A percentile compares a stretch with the other conserved stretches of the same genome.
Evolutionary conservation across 2,888 invertebrate species (phyloP).

Genomic region (Lepas anatifera): DNA sequence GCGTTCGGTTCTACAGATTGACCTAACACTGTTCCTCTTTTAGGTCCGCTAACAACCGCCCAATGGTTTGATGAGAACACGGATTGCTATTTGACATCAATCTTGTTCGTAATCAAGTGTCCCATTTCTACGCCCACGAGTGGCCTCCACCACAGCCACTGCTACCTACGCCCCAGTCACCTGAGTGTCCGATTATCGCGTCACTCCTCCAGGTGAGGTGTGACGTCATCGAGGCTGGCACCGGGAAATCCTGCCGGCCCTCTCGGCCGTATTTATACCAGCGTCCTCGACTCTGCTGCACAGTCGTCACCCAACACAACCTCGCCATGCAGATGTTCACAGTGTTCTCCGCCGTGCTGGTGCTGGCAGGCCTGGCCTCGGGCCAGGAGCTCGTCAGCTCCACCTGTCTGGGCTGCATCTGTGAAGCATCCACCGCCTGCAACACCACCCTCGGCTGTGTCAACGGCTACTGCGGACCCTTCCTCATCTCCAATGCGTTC

Average conservation of each 20-base stretch:
- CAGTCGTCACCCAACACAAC: neutral
- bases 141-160: too few relatives aligned
- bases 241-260: neutral
- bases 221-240: too few relatives aligned
- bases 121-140: too few relatives aligned
- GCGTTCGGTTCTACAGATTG: too few relatives aligned
- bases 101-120: too few relatives aligned
- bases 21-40: too few relatives aligned
- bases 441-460: slow-evolving; percentile 13
- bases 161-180: too few relatives aligned
- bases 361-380: neutral
- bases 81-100: too few relatives aligned
- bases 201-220: too few relatives aligned
- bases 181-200: too few relatives aligned
- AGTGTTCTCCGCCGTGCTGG: neutral
- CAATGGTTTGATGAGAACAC: too few relatives aligned
- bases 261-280: neutral
- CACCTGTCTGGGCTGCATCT: slow-evolving; percentile 15
- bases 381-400: slow-evolving; percentile 1
- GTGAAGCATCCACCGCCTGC: slow-evolving; percentile 13
- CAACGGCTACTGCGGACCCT: slow-evolving; percentile 14
- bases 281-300: neutral
- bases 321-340: neutral
- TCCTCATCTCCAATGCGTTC: slow-evolving; percentile 15
- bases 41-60: too few relatives aligned